A percentile compares a stretch with the other conserved stretches of the same genome.
phyloP scores from a whole-genome alignment of 2,888 invertebrate genomes.

The Trissoscelio sp. region DNA sequence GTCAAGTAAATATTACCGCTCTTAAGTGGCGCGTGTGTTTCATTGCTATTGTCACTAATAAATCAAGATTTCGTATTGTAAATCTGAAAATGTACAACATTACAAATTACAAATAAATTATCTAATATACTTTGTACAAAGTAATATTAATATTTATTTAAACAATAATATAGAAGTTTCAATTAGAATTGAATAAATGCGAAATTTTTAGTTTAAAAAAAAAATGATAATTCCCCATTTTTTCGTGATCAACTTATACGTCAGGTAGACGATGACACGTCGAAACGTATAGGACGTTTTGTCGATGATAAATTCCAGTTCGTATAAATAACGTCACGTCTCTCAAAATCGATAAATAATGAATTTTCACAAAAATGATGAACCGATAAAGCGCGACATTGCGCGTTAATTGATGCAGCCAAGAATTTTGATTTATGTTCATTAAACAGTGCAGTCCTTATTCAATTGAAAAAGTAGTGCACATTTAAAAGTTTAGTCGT shows the following conservation, averaged over 20 bases:
- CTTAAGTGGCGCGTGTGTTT: neutral
- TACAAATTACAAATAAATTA: too few species aligned
- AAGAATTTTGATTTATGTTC: conserved; percentile 32
- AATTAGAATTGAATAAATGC: too few species aligned
- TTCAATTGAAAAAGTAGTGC: neutral
- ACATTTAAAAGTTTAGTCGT: too few species aligned
- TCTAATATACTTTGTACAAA: too few species aligned
- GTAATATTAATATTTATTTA: too few species aligned
- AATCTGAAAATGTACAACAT: too few species aligned
- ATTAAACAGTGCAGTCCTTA: neutral
- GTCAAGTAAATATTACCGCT: conserved; percentile 5
- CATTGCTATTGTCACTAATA: neutral
- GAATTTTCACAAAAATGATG: conserved; percentile 42
- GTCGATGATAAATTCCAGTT: conserved; percentile 48
- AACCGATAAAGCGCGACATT: conserved; percentile 17
- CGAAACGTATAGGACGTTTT: conserved; percentile 43
- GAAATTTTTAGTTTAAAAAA: too few species aligned
- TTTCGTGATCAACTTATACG: neutral
- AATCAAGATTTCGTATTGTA: too few species aligned
- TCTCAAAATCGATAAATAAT: conserved; percentile 49
- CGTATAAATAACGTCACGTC: conserved; percentile 44
- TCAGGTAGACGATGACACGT: conserved; percentile 45
- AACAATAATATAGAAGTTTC: too few species aligned
- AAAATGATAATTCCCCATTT: too few species aligned
- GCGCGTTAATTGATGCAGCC: conserved; percentile 20